These are phyloP conservation scores for Vollenhovia emeryi DNA, from an alignment of 1,140 invertebrate species.

Conservation along the genomic window DNA sequence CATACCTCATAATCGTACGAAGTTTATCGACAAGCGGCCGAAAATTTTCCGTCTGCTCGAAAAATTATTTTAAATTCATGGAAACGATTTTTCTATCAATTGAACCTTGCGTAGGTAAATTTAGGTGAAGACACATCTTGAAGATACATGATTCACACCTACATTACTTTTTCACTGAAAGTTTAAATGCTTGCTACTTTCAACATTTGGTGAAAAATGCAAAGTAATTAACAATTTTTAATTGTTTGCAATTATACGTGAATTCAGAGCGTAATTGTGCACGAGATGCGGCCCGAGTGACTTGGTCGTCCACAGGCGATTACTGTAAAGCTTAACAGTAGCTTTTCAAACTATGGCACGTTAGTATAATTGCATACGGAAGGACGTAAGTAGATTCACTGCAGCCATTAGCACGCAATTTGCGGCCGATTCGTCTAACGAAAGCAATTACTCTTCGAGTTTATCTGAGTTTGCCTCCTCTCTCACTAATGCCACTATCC, in stretches of 20 bases:
- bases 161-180: neutral
- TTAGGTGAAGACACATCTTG: neutral
- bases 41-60: neutral
- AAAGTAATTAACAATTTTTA: neutral
- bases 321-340: conserved; percentile 5
- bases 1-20: neutral
- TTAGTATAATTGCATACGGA: conserved; percentile 24
- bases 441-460: conserved; percentile 65
- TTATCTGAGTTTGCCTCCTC: conserved; percentile 38
- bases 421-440: conserved; percentile 56
- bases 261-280: neutral
- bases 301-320: neutral
- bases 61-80: neutral
- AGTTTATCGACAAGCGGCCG: neutral
- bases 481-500: neutral
- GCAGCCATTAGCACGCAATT: conserved; percentile 54
- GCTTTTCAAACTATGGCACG: conserved; percentile 14
- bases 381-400: conserved; percentile 30
- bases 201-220: neutral
- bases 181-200: neutral
- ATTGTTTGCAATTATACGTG: neutral
- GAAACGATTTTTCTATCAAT: neutral
- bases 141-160: neutral
- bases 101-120: neutral
- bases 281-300: neutral